Conservation (phyloP, 2,888 invertebrate species). For the Scelioninae gen. 2 region DNA sequence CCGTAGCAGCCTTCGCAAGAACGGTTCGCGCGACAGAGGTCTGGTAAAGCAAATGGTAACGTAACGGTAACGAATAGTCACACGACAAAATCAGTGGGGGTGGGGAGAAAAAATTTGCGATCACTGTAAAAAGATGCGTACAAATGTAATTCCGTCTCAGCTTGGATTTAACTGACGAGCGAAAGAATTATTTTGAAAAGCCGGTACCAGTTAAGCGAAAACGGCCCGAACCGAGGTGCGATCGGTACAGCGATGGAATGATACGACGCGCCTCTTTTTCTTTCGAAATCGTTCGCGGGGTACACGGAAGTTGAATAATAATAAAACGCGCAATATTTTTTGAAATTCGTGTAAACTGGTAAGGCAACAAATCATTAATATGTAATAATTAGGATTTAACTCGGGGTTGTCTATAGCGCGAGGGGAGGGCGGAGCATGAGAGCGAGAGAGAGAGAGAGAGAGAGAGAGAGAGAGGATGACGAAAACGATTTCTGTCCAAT, state of each 20-base stretch:
- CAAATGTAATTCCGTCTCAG: constrained; percentile 46
- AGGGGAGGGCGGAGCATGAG: constrained; percentile 6
- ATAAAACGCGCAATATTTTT: constrained; percentile 57
- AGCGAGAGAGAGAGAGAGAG: constrained; percentile 52
- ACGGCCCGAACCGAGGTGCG: constrained; percentile 2
- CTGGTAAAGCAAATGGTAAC: constrained; percentile 50
- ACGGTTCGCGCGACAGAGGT: too few species aligned
- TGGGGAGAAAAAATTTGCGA: too few species aligned
- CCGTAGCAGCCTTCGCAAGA: too few species aligned
- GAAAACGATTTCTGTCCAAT: constrained; percentile 73
- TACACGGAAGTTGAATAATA: constrained; percentile 50
- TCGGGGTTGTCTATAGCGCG: constrained; percentile 65
- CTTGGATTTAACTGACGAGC: constrained; percentile 25
- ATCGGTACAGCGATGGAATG: constrained; percentile 37
- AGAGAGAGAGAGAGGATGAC: constrained; percentile 51
- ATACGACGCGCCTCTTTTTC: constrained; percentile 36
- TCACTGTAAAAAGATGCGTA: constrained; percentile 39
- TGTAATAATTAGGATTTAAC: constrained; percentile 62
- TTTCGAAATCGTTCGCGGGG: constrained; percentile 48
- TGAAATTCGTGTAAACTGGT: constrained; percentile 57
- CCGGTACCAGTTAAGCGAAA: not conserved
- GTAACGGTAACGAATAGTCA: too few species aligned
- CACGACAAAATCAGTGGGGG: too few species aligned
- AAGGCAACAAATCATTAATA: constrained; percentile 59
- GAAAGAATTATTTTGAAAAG: constrained; percentile 20